A percentile compares a stretch with the other conserved stretches of the same genome.
These are phyloP conservation scores for Dreissena polymorpha DNA, from an alignment of 1,140 invertebrate genomes.

Conservation along the genomic window DNA sequence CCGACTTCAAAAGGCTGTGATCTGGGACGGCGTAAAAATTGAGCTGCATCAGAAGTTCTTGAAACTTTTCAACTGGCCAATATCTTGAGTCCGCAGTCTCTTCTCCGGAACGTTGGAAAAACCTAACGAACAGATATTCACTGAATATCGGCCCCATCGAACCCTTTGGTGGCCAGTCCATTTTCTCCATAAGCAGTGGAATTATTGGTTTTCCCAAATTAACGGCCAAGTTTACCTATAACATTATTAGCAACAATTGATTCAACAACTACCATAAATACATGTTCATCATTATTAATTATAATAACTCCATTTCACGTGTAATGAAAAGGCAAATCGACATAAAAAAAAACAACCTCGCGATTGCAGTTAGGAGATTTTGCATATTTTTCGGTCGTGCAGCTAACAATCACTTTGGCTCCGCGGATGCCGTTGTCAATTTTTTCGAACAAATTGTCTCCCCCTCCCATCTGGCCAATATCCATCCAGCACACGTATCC, in stretches of 20 bases:
- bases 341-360: constrained; percentile 67
- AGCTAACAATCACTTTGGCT: constrained; percentile 74
- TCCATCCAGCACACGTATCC: constrained; percentile 77
- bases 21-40: constrained; percentile 65
- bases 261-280: no score
- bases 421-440: constrained; percentile 74
- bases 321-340: no score
- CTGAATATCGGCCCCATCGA: constrained; percentile 78
- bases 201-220: constrained; percentile 74
- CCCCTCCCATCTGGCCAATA: constrained; percentile 78
- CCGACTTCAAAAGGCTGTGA: constrained; percentile 51
- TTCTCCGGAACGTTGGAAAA: constrained; percentile 66
- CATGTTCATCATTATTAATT: no score
- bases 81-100: constrained; percentile 64
- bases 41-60: constrained; percentile 75
- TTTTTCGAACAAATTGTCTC: constrained; percentile 75
- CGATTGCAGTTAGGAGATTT: constrained; percentile 76
- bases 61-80: constrained; percentile 73
- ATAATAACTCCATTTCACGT: no score
- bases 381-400: constrained; percentile 75
- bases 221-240: constrained; percentile 74
- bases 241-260: background rate
- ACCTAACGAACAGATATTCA: constrained; percentile 75
- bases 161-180: constrained; percentile 74
- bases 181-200: constrained; percentile 74